Evolutionary conservation across 2,797 vertebrate genomes (phyloP), one percentile per base, ranked within the genome.

Genomic region (Phalloptychus januarius): DNA sequence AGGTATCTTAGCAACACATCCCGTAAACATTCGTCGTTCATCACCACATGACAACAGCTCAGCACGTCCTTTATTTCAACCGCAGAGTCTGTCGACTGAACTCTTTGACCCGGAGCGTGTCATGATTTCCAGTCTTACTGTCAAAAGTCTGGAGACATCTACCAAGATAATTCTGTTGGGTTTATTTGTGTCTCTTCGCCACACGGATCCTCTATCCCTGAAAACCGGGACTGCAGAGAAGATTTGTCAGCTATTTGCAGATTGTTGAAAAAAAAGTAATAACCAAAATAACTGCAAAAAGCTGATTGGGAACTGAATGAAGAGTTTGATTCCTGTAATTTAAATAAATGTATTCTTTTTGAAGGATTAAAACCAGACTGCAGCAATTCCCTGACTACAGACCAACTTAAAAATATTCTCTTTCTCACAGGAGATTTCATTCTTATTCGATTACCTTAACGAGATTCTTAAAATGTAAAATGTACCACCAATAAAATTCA

Each of bases 11-110:
- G 77, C 44, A 77, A 67, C 82, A 74, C 79, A 33, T 76, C 18
- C 11, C 72, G 46, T 74, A 82, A 83, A 88, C 82, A 80, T 67
- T 67, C 63, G 79, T 89, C 70, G 67, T 5, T 87, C 72, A 79
- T 78, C 44, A 71, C 48, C 77, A 45, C 58, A 28, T 23, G 45
- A 87, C 75, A 79, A 44, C 40, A 83, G 45, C 72, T 81, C 50
- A 31, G 71, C 46, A 42, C 1, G 15, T 72, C 56, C 61, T 81
- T 75, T 56, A 52, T 46, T 78, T 70, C 79, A 28, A 74, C 74
- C 45, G 63, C 36, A 69, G 65, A 25, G 11, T 13, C 20, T 48
- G 40, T 2, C 15, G 38, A 15, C 65, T 7, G 23, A 12, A 69
- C 48, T 72, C 52, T n/a, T n/a, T 25, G 44, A 54, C 5, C 56